Conservation (phyloP, 2,797 vertebrate species). For the Spheniscus humboldti region DNA sequence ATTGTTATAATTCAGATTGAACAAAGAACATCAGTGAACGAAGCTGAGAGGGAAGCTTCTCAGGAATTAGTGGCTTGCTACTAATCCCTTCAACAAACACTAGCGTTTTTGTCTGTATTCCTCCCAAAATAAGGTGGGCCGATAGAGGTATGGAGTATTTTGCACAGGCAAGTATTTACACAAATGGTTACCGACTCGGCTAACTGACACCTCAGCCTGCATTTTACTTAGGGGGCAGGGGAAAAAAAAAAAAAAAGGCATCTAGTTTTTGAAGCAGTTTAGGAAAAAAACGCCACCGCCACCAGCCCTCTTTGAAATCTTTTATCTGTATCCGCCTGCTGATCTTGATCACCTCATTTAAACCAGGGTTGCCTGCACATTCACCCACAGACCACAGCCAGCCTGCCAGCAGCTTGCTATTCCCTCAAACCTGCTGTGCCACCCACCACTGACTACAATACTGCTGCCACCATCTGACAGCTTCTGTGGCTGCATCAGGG, state of each 20-base stretch:
- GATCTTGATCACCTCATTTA: background rate
- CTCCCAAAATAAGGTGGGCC: background rate
- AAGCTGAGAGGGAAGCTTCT: background rate
- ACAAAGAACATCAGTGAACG: background rate
- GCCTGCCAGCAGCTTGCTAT: background rate
- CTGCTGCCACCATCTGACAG: background rate
- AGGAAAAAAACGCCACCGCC: background rate
- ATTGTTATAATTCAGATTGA: background rate
- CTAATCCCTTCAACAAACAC: background rate
- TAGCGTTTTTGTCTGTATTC: background rate
- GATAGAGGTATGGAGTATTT: background rate
- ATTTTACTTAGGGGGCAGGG: background rate
- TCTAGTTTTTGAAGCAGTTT: background rate
- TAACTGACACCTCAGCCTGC: background rate
- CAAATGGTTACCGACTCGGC: accelerated
- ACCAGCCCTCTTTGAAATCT: background rate
- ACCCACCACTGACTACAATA: background rate
- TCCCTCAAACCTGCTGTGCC: background rate
- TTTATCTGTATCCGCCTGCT: background rate
- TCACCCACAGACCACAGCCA: accelerated
- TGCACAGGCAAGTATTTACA: background rate
- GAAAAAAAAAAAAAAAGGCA: background rate
- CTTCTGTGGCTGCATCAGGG: background rate
- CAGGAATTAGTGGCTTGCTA: background rate
- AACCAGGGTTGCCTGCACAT: accelerated